These are phyloP conservation scores for Liodrosophila aerea DNA, from an alignment of 2,888 invertebrate species.

Conservation along the genomic window DNA sequence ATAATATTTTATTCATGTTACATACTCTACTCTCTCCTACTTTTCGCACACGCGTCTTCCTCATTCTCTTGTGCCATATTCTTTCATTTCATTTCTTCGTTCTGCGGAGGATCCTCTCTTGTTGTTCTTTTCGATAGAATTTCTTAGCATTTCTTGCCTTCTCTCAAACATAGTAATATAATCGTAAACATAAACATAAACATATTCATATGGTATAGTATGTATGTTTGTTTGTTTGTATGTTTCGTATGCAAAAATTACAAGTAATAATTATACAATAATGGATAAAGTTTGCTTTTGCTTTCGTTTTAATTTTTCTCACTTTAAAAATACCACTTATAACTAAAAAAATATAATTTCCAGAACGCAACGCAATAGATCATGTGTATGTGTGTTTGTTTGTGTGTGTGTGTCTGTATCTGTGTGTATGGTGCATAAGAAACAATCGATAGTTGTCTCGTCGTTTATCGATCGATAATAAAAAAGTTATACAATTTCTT, in stretches of 20 bases:
- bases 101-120: conserved; percentile 54
- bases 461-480: conserved; percentile 4
- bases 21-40: conserved; percentile 11
- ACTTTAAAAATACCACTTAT: conserved; percentile 77
- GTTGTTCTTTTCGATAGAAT: conserved; percentile 26
- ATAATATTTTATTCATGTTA: conserved; percentile 26
- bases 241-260: conserved; percentile 58
- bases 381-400: conserved; percentile 37
- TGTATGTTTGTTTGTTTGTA: conserved; percentile 44
- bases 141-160: conserved; percentile 62
- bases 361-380: conserved; percentile 75
- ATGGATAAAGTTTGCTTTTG: conserved; percentile 55
- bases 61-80: conserved; percentile 5
- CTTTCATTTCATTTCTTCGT: conserved; percentile 9
- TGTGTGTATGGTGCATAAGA: conserved; percentile 31
- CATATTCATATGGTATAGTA: conserved; percentile 58
- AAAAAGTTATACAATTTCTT: conserved; percentile 12
- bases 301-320: no score
- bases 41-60: conserved; percentile 23
- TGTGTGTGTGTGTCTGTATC: conserved; percentile 17
- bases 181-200: conserved; percentile 65
- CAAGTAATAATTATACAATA: conserved; percentile 74
- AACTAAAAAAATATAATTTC: conserved; percentile 73
- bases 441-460: conserved; percentile 35
- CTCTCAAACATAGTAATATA: conserved; percentile 51